phyloP scores from a whole-genome alignment of 2,888 invertebrate species.

The Deilephila elpenor region DNA sequence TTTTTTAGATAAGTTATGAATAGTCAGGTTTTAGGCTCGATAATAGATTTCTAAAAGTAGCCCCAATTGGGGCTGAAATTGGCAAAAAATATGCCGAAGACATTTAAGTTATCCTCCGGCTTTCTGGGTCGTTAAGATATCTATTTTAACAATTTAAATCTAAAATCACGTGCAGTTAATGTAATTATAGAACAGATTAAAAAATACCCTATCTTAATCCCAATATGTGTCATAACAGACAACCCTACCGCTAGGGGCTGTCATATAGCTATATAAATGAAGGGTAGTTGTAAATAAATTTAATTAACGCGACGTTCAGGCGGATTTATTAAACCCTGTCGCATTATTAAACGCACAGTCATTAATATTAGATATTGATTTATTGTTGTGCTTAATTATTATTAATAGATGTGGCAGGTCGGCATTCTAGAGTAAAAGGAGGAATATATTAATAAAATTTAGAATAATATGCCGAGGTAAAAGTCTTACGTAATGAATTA shows the following conservation, averaged over 20 bases:
- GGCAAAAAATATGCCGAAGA: too few relatives aligned
- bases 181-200: not conserved
- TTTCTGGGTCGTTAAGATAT: too few relatives aligned
- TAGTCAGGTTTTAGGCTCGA: too few relatives aligned
- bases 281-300: constrained; percentile 14
- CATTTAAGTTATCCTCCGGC: too few relatives aligned
- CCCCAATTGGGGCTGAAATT: too few relatives aligned
- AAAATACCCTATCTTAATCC: not conserved
- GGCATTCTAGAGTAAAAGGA: not conserved
- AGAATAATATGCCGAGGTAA: too few relatives aligned
- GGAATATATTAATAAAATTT: too few relatives aligned
- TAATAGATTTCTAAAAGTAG: too few relatives aligned
- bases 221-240: not conserved
- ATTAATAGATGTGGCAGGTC: constrained; percentile 17
- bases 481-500: too few relatives aligned
- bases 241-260: constrained; percentile 1
- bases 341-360: not conserved
- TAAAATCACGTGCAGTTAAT: too few relatives aligned
- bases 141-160: too few relatives aligned
- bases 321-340: constrained; percentile 19
- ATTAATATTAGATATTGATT: constrained; percentile 17
- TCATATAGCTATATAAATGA: not conserved
- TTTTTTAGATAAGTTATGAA: too few relatives aligned
- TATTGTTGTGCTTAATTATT: constrained; percentile 12
- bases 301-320: constrained; percentile 8